Evolutionary conservation across 23 tunicate species (phyloP).

Genomic region (Ciona savignyi): DNA sequence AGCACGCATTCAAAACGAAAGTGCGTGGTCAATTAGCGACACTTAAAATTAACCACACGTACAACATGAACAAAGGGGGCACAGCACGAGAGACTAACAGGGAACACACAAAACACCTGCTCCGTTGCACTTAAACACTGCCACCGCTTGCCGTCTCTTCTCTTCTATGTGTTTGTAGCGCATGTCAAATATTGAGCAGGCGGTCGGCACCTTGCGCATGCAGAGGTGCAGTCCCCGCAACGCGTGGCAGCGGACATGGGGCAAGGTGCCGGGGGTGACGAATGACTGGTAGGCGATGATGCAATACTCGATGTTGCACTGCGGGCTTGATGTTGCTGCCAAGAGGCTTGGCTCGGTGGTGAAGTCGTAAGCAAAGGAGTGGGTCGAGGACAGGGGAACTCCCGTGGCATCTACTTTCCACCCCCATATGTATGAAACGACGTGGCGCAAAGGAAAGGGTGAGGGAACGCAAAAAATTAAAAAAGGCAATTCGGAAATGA

Average conservation of each 20-base stretch:
- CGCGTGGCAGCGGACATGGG: background rate
- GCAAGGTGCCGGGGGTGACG: background rate
- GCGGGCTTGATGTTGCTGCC: background rate
- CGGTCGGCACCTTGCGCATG: background rate
- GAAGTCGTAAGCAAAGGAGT: constrained; percentile 9
- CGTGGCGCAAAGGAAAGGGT: background rate
- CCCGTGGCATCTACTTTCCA: constrained; percentile 10
- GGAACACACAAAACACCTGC: constrained; percentile 3
- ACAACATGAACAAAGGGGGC: background rate
- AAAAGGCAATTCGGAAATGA: background rate
- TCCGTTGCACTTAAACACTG: constrained; percentile 4
- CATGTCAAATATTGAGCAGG: background rate
- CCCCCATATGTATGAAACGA: background rate
- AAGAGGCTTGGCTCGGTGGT: constrained; percentile 2
- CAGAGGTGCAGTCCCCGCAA: background rate
- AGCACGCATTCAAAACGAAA: background rate
- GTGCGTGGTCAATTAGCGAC: background rate
- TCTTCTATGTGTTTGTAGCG: background rate
- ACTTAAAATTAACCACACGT: background rate
- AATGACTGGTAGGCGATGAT: constrained; percentile 2
- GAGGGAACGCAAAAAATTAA: background rate
- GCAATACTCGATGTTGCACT: constrained; percentile 6
- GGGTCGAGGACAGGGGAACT: constrained; percentile 7
- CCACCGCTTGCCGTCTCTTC: constrained; percentile 1
- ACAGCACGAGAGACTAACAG: background rate